Evolutionary conservation across 2,113 vertebrate species (phyloP).

Genomic region (Oryzias woworae): DNA sequence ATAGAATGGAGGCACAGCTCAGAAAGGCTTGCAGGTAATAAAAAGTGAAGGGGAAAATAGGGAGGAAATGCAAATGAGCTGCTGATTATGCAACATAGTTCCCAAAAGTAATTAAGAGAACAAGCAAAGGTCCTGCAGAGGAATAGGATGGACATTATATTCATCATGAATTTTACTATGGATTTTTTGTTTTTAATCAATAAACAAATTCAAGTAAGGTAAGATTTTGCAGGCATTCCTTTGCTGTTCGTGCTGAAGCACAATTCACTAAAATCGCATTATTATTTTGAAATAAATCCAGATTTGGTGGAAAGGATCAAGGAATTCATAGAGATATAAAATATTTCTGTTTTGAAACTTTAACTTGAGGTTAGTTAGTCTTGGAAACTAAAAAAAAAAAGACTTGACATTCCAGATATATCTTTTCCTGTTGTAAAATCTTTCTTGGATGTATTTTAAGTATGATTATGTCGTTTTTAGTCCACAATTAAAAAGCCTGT

Average conservation of each 20-base stretch:
- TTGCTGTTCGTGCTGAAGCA: background rate
- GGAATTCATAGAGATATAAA: too few species aligned
- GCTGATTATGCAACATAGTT: conserved; percentile 56
- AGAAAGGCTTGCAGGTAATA: conserved; percentile 47
- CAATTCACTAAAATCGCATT: conserved; percentile 11
- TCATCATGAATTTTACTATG: conserved; percentile 14
- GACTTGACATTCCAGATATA: too few species aligned
- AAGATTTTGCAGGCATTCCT: background rate
- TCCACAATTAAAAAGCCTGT: too few species aligned
- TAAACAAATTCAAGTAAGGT: background rate
- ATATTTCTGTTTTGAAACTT: too few species aligned
- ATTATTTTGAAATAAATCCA: background rate
- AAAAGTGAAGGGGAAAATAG: conserved; percentile 45
- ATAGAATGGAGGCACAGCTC: conserved; percentile 35
- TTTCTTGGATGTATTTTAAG: too few species aligned
- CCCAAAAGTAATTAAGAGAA: conserved; percentile 49
- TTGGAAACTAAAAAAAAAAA: too few species aligned
- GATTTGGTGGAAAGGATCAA: background rate
- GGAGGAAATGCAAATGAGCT: conserved; percentile 62
- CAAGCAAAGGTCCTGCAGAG: conserved; percentile 27
- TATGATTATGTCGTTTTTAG: too few species aligned
- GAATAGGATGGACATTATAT: conserved; percentile 31
- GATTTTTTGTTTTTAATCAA: conserved; percentile 3
- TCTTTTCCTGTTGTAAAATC: too few species aligned
- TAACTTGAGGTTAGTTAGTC: too few species aligned